These are phyloP conservation scores for Philaethria dido DNA, from an alignment of 2,888 invertebrate genomes.

Conservation along the genomic window DNA sequence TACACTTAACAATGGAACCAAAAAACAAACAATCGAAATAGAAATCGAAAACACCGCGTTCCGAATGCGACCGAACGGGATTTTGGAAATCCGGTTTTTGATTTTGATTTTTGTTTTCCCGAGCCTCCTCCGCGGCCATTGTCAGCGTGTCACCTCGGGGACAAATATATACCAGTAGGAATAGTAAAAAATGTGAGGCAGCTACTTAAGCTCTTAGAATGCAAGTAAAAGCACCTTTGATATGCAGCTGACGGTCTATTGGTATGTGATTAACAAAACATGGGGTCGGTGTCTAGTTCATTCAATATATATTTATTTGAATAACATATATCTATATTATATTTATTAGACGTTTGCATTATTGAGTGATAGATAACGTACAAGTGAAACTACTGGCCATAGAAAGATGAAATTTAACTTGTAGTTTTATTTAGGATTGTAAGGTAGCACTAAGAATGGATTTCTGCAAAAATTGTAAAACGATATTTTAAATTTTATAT, in stretches of 20 bases:
- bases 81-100: constrained; percentile 81
- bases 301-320: not conserved
- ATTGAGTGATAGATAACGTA: no score
- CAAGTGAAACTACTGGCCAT: no score
- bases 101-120: constrained; percentile 69
- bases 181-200: constrained; percentile 47
- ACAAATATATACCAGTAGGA: constrained; percentile 44
- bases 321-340: no score
- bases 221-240: constrained; percentile 38
- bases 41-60: constrained; percentile 82
- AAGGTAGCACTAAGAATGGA: no score
- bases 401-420: no score
- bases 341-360: no score
- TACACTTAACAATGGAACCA: constrained; percentile 73
- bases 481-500: no score
- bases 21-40: constrained; percentile 81
- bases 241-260: constrained; percentile 25
- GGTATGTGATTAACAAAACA: constrained; percentile 12
- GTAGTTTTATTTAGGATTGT: no score
- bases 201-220: constrained; percentile 36
- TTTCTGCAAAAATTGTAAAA: no score
- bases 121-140: constrained; percentile 62
- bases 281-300: not conserved
- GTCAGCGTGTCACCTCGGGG: constrained; percentile 50
- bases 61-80: constrained; percentile 78